Evolutionary conservation across 2,113 vertebrate species (phyloP).

Genomic region (Spilogale gracilis): DNA sequence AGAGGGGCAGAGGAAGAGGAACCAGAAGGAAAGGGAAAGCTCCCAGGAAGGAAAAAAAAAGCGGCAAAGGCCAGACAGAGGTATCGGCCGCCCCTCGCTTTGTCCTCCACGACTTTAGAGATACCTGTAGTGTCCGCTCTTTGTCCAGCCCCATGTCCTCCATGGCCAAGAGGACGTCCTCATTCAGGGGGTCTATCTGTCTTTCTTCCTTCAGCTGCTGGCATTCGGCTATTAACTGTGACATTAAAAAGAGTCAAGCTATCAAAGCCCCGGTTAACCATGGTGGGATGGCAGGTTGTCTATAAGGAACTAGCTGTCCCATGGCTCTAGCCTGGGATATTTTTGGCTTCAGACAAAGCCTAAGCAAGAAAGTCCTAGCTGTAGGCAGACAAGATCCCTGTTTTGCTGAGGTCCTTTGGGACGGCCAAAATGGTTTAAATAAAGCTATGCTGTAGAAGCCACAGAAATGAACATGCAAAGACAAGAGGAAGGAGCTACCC

Average conservation of each 20-base stretch:
- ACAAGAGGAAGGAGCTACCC: neutral
- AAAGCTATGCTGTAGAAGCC: neutral
- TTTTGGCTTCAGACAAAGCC: constrained; percentile 25
- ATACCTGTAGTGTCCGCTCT: constrained; percentile 96
- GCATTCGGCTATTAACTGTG: constrained; percentile 96
- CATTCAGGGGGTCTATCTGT: constrained; percentile 94
- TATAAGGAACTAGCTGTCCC: neutral
- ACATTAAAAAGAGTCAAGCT: constrained; percentile 35
- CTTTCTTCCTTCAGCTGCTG: constrained; percentile 96
- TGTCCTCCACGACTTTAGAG: rapidly evolving
- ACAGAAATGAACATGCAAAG: neutral
- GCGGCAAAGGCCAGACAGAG: neutral
- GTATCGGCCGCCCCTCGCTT: neutral
- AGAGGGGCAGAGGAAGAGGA: neutral
- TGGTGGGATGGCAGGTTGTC: neutral
- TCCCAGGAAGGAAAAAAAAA: neutral
- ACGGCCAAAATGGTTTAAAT: neutral
- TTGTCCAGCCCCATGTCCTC: constrained; percentile 97
- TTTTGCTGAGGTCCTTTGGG: neutral
- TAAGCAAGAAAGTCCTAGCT: neutral
- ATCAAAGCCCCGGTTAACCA: constrained; percentile 10
- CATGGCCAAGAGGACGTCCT: constrained; percentile 97
- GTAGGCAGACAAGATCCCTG: neutral
- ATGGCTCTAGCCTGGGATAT: neutral
- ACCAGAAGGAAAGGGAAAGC: neutral